A percentile compares a stretch with the other conserved stretches of the same genome.
phyloP scores from a whole-genome alignment of 2,888 invertebrate genomes.

The Epinotia demarniana region DNA sequence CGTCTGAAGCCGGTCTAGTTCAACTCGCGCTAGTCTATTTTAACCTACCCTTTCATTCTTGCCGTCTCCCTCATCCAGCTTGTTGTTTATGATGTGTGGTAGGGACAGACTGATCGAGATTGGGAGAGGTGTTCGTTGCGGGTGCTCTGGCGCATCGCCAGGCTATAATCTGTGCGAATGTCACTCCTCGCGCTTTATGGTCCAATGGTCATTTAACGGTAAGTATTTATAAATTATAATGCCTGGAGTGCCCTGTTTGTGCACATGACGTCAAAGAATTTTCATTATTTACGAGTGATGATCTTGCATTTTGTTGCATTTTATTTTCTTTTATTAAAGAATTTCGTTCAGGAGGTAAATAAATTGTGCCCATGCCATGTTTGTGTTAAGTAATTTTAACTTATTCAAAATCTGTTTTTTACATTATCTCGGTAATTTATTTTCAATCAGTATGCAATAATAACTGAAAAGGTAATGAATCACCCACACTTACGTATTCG shows the following conservation, averaged over 20 bases:
- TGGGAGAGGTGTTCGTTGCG: background rate
- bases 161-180: constrained; percentile 38
- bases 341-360: background rate
- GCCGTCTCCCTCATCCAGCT: background rate
- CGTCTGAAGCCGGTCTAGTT: constrained; percentile 58
- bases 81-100: background rate
- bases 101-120: background rate
- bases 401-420: background rate
- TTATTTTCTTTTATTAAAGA: background rate
- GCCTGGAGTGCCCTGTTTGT: constrained; percentile 20
- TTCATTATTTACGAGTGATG: background rate
- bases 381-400: background rate
- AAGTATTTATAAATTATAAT: constrained; percentile 37
- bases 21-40: background rate
- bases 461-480: too few species aligned
- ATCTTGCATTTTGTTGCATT: background rate
- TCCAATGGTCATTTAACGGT: constrained; percentile 30
- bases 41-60: background rate
- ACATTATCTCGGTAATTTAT: too few species aligned
- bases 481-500: too few species aligned
- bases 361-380: background rate
- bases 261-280: constrained; percentile 21
- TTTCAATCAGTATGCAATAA: too few species aligned
- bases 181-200: constrained; percentile 41
- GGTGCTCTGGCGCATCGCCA: constrained; percentile 33